phyloP scores from a whole-genome alignment of 2,797 vertebrate genomes.

The Rhadinocentrus ornatus region DNA sequence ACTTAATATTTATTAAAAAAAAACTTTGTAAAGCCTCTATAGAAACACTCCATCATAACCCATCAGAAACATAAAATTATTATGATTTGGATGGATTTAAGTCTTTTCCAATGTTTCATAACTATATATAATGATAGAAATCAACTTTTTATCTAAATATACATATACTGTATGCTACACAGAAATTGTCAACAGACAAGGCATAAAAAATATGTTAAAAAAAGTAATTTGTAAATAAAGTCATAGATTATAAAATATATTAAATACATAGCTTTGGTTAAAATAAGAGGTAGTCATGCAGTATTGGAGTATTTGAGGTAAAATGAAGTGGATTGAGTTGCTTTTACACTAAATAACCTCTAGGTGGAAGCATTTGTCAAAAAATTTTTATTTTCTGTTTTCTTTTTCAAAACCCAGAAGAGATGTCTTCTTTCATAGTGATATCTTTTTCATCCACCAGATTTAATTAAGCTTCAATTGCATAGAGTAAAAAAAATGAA shows the following conservation, averaged over 20 bases:
- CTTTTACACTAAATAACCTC: constrained; percentile 32
- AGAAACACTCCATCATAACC: background rate
- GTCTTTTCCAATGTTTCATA: background rate
- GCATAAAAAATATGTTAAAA: background rate
- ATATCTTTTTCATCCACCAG: background rate
- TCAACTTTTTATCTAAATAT: background rate
- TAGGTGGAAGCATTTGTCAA: constrained; percentile 66
- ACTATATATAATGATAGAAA: background rate
- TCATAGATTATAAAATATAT: background rate
- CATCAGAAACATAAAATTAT: background rate
- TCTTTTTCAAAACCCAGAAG: background rate
- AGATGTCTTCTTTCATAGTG: background rate
- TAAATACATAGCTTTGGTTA: background rate
- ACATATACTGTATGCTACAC: background rate
- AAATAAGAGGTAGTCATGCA: background rate
- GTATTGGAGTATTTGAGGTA: background rate
- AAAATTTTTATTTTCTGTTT: constrained; percentile 3
- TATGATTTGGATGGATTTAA: background rate
- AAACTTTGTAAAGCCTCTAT: background rate
- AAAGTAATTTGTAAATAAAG: background rate
- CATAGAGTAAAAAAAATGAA: background rate
- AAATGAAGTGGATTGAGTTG: background rate
- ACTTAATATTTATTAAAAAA: background rate
- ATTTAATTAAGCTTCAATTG: background rate
- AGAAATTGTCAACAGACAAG: background rate